These are phyloP conservation scores for Cepaea nemoralis DNA, from an alignment of 1,140 invertebrate species.

Conservation along the genomic window DNA sequence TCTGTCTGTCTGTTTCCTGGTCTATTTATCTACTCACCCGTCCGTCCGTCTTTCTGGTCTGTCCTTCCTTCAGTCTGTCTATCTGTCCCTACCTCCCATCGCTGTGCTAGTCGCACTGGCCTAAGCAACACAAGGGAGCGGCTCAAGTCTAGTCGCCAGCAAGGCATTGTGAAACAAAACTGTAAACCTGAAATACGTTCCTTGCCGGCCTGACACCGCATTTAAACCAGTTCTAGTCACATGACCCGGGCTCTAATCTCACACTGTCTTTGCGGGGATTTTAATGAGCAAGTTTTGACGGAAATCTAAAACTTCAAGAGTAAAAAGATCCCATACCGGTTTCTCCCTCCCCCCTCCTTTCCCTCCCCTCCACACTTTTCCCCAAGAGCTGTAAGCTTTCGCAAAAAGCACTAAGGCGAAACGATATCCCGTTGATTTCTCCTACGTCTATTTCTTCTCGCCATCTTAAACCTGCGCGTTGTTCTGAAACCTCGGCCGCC, in stretches of 20 bases:
- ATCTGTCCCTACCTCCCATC: neutral
- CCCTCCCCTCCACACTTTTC: neutral
- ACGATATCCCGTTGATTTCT: neutral
- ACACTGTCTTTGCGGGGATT: neutral
- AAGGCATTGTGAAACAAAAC: neutral
- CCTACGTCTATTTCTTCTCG: too few species aligned
- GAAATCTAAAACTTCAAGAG: neutral
- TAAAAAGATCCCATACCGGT: neutral
- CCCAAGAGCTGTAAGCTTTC: neutral
- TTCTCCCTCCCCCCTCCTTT: neutral
- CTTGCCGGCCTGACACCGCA: neutral
- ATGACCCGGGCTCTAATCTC: neutral
- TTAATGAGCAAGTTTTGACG: conserved; percentile 8
- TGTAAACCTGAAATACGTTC: neutral
- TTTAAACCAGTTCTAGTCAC: conserved; percentile 10
- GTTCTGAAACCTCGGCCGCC: neutral
- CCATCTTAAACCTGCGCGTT: too few species aligned
- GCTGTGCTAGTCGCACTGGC: too few species aligned
- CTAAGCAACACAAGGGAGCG: too few species aligned
- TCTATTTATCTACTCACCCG: too few species aligned
- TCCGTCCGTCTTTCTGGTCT: neutral
- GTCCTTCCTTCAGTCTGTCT: neutral
- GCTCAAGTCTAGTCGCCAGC: neutral
- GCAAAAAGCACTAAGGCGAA: neutral
- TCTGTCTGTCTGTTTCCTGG: neutral